Evolutionary conservation across 2,888 invertebrate species (phyloP).

Genomic region (Pedicia rivosa): DNA sequence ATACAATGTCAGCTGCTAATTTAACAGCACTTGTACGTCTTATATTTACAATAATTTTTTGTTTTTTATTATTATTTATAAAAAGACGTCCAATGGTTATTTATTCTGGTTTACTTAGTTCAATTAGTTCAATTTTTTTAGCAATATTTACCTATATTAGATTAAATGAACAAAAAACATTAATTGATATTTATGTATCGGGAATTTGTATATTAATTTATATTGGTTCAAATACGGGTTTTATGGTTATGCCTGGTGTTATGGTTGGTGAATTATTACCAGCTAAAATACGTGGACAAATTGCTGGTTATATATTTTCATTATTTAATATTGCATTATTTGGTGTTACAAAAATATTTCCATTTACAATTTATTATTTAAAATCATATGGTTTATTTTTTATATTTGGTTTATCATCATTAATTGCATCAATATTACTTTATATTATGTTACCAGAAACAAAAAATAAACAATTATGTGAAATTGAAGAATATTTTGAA

Average conservation of each 20-base stretch:
- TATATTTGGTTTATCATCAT: constrained; percentile 47
- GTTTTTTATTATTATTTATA: constrained; percentile 43
- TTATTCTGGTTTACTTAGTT: constrained; percentile 49
- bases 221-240: constrained; percentile 57
- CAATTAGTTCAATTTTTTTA: constrained; percentile 43
- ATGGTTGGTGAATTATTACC: constrained; percentile 64
- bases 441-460: constrained; percentile 59
- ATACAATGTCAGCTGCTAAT: constrained; percentile 43
- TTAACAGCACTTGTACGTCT: constrained; percentile 51
- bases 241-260: constrained; percentile 57
- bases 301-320: constrained; percentile 57
- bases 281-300: constrained; percentile 52
- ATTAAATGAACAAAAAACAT: constrained; percentile 19
- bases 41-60: constrained; percentile 45
- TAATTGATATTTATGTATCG: constrained; percentile 26
- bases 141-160: constrained; percentile 34
- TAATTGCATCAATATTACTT: constrained; percentile 45
- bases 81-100: constrained; percentile 49
- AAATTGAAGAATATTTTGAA: constrained; percentile 66
- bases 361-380: constrained; percentile 38
- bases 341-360: constrained; percentile 52
- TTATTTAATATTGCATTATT: constrained; percentile 53
- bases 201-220: constrained; percentile 43
- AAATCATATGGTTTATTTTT: constrained; percentile 53
- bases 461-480: constrained; percentile 48